Base-by-base conservation (phyloP, 2,888 invertebrate genomes). In the Noctua janthe region DNA sequence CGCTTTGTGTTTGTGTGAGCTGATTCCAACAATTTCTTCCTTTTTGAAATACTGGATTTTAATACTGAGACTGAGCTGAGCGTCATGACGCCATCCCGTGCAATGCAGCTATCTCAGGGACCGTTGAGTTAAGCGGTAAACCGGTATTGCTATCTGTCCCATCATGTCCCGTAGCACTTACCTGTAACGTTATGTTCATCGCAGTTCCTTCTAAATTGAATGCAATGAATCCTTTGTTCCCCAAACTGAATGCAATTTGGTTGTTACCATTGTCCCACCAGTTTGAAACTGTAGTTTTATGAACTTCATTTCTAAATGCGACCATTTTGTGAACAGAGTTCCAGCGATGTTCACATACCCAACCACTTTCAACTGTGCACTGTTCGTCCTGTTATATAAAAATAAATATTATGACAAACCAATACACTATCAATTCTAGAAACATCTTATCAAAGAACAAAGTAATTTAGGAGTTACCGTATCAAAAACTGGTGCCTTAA, bases 261-360 rank as follows among this genome's bases (percentile, higher is more conserved):
- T 98, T 98, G 91, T 97, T 97, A 0, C 97, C 97, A 90, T 98
- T 98, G 90, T 98, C 98, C 98, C 98, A 99, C 98, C 98, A 99
- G 89, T 97, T 97, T 23, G 94, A 93, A 0, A 98, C 74, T 0
- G 85, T 89, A 0, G 98, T 97, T 17, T 95, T 97, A 51, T 95
- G 95, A 0, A 97, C 98, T 1, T 96, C 97, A 89, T 98, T 98
- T 85, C 98, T 97, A 92, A 98, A 99, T 0, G 93, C 97, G 0
- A 98, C 98, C 98, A 99, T 99, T 91, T 98, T 98, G 94, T 97
- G 98, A 85, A 98, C 98, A 91, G 98, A 98, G 0, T 98, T 96
- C 98, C 98, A 99, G 23, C 99, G 97, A 93, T 99, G 98, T 93
- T 99, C 99, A 91, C 98, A 98, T 0, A 98, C 97, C 98, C 98